Conservation (phyloP, 2,113 vertebrate species). For the Oreochromis spilurus region DNA sequence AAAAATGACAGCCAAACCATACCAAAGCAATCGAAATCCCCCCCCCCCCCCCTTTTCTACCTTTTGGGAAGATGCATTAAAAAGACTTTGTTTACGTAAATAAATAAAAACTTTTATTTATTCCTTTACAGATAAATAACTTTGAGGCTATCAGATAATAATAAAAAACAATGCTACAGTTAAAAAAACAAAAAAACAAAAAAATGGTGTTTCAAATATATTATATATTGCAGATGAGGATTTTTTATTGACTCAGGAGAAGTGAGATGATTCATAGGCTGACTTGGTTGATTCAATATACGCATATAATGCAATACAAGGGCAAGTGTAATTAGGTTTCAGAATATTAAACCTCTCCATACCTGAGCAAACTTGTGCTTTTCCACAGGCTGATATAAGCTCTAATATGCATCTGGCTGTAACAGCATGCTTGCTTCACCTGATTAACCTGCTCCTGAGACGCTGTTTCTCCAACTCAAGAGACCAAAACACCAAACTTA, state of each 20-base stretch:
- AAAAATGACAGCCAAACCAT: not conserved
- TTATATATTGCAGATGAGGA: slow-evolving; percentile 9
- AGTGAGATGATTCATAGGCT: slow-evolving; percentile 51
- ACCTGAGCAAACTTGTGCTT: slow-evolving; percentile 51
- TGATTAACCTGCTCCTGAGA: slow-evolving; percentile 39
- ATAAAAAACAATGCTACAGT: not conserved
- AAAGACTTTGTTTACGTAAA: not conserved
- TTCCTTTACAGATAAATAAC: not conserved
- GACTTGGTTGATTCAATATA: slow-evolving; percentile 56
- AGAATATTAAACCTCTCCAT: slow-evolving; percentile 58
- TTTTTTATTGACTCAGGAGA: slow-evolving; percentile 51
- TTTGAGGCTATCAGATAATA: not conserved
- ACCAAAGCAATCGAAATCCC: not conserved
- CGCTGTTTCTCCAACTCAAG: not conserved
- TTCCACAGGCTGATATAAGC: slow-evolving; percentile 24
- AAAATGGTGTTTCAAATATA: not conserved
- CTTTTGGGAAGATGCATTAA: not conserved
- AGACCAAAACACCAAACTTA: not conserved
- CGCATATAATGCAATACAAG: slow-evolving; percentile 51
- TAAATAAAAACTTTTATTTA: not conserved
- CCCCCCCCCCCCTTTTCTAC: not conserved
- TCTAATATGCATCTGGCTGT: slow-evolving; percentile 36
- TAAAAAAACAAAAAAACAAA: not conserved
- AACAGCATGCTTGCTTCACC: slow-evolving; percentile 24
- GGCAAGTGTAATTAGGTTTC: slow-evolving; percentile 58